A percentile compares a stretch with the other conserved stretches of the same genome.
phyloP scores from a whole-genome alignment of 2,113 vertebrate species.

The Phrynosoma platyrhinos region DNA sequence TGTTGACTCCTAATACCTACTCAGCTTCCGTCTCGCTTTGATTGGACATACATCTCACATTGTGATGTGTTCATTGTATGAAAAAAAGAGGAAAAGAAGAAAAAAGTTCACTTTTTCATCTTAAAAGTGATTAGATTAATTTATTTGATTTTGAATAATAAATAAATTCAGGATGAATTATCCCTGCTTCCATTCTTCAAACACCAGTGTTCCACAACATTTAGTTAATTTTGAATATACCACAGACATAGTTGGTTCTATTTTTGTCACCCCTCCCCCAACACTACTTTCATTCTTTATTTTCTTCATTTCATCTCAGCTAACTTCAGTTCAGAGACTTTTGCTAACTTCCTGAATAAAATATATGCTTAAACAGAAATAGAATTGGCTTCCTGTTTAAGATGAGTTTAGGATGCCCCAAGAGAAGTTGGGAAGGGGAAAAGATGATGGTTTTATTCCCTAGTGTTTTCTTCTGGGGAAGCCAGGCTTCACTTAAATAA shows the following conservation, averaged over 20 bases:
- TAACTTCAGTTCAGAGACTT: neutral
- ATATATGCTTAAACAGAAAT: neutral
- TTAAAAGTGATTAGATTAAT: neutral
- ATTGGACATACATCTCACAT: neutral
- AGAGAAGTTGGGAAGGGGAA: neutral
- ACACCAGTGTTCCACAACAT: too few relatives aligned
- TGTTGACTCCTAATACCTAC: neutral
- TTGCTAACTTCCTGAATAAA: neutral
- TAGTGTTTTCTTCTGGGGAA: neutral
- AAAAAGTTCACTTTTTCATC: neutral
- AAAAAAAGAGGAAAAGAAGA: neutral
- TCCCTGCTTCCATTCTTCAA: neutral
- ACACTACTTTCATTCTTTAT: neutral
- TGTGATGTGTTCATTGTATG: neutral
- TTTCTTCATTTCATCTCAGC: neutral
- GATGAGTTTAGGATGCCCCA: neutral
- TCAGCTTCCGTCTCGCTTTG: neutral
- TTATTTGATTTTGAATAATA: too few relatives aligned
- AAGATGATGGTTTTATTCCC: neutral
- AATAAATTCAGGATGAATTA: too few relatives aligned
- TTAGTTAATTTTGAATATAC: neutral
- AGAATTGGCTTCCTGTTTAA: slow-evolving; percentile 4
- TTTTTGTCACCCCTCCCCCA: neutral
- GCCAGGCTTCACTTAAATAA: neutral
- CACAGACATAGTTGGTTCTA: neutral